A percentile compares a stretch with the other conserved stretches of the same genome.
phyloP scores from a whole-genome alignment of 2,888 invertebrate species.

The Meloe dianella region DNA sequence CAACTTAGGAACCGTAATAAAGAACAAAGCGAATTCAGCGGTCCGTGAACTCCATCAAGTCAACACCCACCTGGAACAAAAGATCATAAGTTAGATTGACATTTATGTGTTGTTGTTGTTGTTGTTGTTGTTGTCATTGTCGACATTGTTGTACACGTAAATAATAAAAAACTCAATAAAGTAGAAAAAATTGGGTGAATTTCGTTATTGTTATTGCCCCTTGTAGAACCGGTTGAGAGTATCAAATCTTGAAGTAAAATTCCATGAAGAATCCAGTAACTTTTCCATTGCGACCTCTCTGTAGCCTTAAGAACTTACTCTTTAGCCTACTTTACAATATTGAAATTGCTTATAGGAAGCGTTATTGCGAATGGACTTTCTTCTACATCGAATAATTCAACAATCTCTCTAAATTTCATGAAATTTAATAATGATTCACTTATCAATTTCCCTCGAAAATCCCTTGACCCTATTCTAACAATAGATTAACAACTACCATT shows the following conservation, averaged over 20 bases:
- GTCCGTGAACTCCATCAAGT: conserved; percentile 30
- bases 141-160: background rate
- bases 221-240: background rate
- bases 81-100: conserved; percentile 16
- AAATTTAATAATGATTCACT: too few species aligned
- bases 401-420: too few species aligned
- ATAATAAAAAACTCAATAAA: background rate
- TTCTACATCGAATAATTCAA: too few species aligned
- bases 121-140: background rate
- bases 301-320: too few species aligned
- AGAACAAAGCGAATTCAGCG: conserved; percentile 32
- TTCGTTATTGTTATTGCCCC: background rate
- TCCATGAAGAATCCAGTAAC: too few species aligned
- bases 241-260: background rate
- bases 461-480: too few species aligned
- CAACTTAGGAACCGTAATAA: conserved; percentile 18
- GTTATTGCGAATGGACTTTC: too few species aligned
- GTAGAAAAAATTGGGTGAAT: background rate
- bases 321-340: too few species aligned
- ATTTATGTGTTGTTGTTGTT: background rate
- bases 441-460: too few species aligned
- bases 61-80: conserved; percentile 37
- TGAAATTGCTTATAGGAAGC: too few species aligned
- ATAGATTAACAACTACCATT: too few species aligned
- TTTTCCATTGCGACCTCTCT: too few species aligned